Evolutionary conservation across 1,140 invertebrate genomes (phyloP).

Genomic region (Procambarus virginalis): DNA sequence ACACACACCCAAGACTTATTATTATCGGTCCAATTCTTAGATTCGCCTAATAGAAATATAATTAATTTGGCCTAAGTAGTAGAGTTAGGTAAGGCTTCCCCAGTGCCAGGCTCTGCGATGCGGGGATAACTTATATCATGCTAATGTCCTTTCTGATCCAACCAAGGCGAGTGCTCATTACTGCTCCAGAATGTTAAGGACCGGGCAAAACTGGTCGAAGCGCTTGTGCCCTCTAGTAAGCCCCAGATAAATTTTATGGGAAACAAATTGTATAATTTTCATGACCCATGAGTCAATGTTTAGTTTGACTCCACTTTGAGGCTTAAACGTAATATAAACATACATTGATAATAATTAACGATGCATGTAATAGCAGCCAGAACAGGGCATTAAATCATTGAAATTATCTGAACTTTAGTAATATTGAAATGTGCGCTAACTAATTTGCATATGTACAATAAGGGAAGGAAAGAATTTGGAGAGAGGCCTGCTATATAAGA

Average conservation of each 20-base stretch:
- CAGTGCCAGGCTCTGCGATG: slow-evolving; percentile 37
- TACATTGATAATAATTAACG: slow-evolving; percentile 3
- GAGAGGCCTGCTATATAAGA: no score
- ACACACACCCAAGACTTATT: slow-evolving; percentile 27
- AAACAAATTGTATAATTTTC: no score
- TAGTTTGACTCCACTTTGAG: not conserved
- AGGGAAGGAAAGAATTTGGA: no score
- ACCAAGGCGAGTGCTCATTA: slow-evolving; percentile 53
- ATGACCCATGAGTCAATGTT: not conserved
- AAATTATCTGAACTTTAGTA: not conserved
- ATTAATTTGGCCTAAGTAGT: slow-evolving; percentile 31
- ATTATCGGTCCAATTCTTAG: slow-evolving; percentile 19
- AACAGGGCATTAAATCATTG: not conserved
- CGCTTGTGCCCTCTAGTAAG: no score
- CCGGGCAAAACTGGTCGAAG: not conserved
- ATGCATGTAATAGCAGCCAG: not conserved
- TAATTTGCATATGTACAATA: not conserved
- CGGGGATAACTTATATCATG: slow-evolving; percentile 62
- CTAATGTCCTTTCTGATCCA: slow-evolving; percentile 60
- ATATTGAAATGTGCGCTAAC: not conserved
- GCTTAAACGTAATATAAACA: slow-evolving; percentile 13
- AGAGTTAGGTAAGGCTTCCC: slow-evolving; percentile 31
- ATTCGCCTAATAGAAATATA: slow-evolving; percentile 45
- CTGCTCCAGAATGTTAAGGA: slow-evolving; percentile 43
- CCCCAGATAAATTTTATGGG: no score